Conservation (phyloP, 2,113 vertebrate genomes). For the Myxocyprinus asiaticus region DNA sequence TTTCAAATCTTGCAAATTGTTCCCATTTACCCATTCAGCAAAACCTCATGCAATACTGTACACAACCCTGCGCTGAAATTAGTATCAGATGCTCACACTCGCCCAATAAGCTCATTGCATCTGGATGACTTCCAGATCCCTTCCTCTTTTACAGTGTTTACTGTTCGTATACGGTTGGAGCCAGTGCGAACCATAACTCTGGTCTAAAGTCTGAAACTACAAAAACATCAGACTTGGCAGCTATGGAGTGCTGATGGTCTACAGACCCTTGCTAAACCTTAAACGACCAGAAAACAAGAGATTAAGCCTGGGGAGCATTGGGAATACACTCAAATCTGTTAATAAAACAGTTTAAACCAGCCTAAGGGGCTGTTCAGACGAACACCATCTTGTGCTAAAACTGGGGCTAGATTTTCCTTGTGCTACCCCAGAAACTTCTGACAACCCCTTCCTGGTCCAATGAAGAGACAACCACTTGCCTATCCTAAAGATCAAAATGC, state of each 20-base stretch:
- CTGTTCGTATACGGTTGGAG: slow-evolving; percentile 57
- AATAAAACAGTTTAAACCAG: too few species aligned
- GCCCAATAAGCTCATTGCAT: slow-evolving; percentile 7
- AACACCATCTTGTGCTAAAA: too few species aligned
- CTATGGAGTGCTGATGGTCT: slow-evolving; percentile 60
- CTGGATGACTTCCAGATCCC: slow-evolving; percentile 51
- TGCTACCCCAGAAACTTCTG: too few species aligned
- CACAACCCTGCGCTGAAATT: slow-evolving; percentile 2
- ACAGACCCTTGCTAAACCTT: slow-evolving; percentile 62
- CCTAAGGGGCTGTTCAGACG: too few species aligned
- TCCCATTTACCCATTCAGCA: not conserved
- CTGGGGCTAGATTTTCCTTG: too few species aligned
- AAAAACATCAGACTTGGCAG: slow-evolving; percentile 57
- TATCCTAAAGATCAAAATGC: too few species aligned
- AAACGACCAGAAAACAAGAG: slow-evolving; percentile 40
- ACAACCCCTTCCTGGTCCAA: too few species aligned
- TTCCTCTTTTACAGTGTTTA: slow-evolving; percentile 52
- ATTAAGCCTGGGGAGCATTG: slow-evolving; percentile 55
- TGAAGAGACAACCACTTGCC: too few species aligned
- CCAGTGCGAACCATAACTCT: slow-evolving; percentile 57
- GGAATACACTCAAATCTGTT: slow-evolving; percentile 56
- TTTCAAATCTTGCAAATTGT: not conserved
- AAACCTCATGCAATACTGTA: not conserved
- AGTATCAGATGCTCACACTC: slow-evolving; percentile 26
- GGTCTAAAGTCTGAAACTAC: slow-evolving; percentile 48